Base-by-base conservation (phyloP, 2,797 vertebrate genomes). In the Astyanax mexicanus region DNA sequence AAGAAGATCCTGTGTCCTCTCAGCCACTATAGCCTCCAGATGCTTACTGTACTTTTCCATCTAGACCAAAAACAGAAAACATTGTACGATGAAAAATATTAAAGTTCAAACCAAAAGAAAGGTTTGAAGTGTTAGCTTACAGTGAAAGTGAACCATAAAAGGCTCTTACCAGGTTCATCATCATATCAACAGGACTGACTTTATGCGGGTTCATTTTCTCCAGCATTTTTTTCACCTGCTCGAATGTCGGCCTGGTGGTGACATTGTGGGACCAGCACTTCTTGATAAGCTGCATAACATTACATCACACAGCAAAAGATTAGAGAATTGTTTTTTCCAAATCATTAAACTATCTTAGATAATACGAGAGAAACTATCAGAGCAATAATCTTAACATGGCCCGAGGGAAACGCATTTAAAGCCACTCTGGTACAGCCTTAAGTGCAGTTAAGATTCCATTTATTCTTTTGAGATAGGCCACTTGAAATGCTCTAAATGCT, bases 11-110 rank as follows among this genome's bases (percentile, higher is more conserved):
- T 93, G 91, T 44, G 93, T 91, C 54, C 92, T 92, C 80, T 94
- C 92, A 2, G 92, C 91, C 13, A 93, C 92, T 58, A 92, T 93
- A 65, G 89, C 82, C 84, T 93, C 92, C 87, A 94, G 79, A 83
- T 95, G 92, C 84, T 94, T 94, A 75, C 93, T 94, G 84, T 94
- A 95, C 57, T 94, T 94, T 83, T 94, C 91, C 93, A 95, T 94
- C 92, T 94, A 83, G 47, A 69, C 62, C n/a, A 45, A 38, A 32
- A 72, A 66, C 37, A 40, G 13, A 62, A 68, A 54, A n/a, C n/a
- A n/a, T n/a, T n/a, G n/a, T n/a, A n/a, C n/a, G n/a, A n/a, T n/a
- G n/a, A n/a, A n/a, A n/a, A n/a, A n/a, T n/a, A n/a, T n/a, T n/a
- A n/a, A n/a, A n/a, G n/a, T n/a, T n/a, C n/a, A n/a, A n/a, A n/a